phyloP scores from a whole-genome alignment of 1,140 invertebrate genomes.

The Sycophaga agraensis region DNA sequence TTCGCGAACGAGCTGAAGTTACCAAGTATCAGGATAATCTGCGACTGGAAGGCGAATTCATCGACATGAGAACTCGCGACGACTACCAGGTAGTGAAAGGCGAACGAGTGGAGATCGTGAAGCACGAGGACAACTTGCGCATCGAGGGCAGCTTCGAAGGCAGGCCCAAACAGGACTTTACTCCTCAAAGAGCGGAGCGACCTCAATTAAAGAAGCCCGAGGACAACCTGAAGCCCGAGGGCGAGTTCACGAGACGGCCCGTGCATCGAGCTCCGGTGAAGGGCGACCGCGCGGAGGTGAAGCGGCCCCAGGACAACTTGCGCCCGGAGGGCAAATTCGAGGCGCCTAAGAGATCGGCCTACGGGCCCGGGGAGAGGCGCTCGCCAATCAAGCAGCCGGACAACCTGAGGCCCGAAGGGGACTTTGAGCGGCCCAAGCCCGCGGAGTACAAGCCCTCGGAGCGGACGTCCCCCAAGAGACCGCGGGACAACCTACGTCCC shows the following conservation, averaged over 20 bases:
- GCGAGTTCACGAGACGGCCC: slow-evolving; percentile 49
- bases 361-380: slow-evolving; percentile 59
- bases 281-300: slow-evolving; percentile 56
- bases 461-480: slow-evolving; percentile 45
- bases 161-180: slow-evolving; percentile 59
- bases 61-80: slow-evolving; percentile 28
- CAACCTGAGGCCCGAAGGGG: slow-evolving; percentile 61
- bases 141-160: slow-evolving; percentile 69
- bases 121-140: slow-evolving; percentile 61
- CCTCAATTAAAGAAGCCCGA: slow-evolving; percentile 46
- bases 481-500: slow-evolving; percentile 55
- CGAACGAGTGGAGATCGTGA: slow-evolving; percentile 64
- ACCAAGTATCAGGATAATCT: slow-evolving; percentile 57
- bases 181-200: slow-evolving; percentile 43
- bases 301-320: slow-evolving; percentile 58
- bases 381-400: slow-evolving; percentile 62
- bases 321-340: slow-evolving; percentile 63
- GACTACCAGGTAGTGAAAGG: slow-evolving; percentile 27
- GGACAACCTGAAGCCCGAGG: slow-evolving; percentile 65
- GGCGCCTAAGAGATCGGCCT: slow-evolving; percentile 51
- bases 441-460: slow-evolving; percentile 56
- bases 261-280: slow-evolving; percentile 55
- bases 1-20: slow-evolving; percentile 46
- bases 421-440: slow-evolving; percentile 57
- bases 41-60: slow-evolving; percentile 63